These are phyloP conservation scores for Aphaenogaster rudis DNA, from an alignment of 1,140 invertebrate species.

Conservation along the genomic window DNA sequence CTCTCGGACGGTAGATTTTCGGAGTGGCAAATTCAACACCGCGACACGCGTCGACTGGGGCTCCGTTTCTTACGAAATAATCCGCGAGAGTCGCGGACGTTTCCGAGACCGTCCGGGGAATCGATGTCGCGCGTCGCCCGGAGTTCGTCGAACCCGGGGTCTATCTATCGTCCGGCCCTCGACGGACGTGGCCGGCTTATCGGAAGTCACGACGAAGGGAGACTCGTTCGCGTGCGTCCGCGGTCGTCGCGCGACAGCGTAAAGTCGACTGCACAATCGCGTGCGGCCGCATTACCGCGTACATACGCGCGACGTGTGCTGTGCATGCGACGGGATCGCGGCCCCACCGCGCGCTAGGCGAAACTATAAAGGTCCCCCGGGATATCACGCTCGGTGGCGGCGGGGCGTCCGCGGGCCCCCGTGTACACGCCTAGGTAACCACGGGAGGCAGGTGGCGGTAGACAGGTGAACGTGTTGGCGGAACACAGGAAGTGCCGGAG, in stretches of 20 bases:
- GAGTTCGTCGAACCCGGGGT: constrained; percentile 60
- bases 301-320: constrained; percentile 36
- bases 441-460: constrained; percentile 80
- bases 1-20: too few species aligned
- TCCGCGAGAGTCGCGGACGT: neutral
- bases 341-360: constrained; percentile 45
- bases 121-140: neutral
- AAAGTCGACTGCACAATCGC: constrained; percentile 71
- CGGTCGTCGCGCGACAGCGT: constrained; percentile 66
- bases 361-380: constrained; percentile 65
- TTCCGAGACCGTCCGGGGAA: neutral
- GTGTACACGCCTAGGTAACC: constrained; percentile 71
- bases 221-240: constrained; percentile 45
- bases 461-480: constrained; percentile 83
- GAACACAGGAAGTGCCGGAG: constrained; percentile 84
- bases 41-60: neutral
- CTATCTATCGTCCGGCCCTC: constrained; percentile 14
- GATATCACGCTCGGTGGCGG: constrained; percentile 52
- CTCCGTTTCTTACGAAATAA: constrained; percentile 22
- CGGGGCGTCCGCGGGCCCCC: neutral
- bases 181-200: constrained; percentile 38
- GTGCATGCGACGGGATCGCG: constrained; percentile 34
- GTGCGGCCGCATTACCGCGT: constrained; percentile 61
- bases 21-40: neutral
- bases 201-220: constrained; percentile 21